Evolutionary conservation across 2,113 vertebrate species (phyloP).

Genomic region (Chaetops frenatus): DNA sequence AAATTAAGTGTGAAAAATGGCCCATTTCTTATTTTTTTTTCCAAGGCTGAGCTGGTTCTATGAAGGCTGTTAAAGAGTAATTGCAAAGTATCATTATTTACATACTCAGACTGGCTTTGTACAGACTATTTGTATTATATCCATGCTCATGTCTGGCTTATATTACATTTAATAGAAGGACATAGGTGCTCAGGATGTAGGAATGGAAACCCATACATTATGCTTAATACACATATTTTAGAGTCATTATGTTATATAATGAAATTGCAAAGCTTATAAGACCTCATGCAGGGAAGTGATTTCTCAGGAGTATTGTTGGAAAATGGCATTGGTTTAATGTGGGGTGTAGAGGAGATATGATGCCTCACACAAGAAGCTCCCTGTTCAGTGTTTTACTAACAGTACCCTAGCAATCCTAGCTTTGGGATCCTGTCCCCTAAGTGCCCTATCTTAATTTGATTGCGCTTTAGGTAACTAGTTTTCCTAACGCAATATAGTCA

Average conservation of each 20-base stretch:
- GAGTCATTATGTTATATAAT: neutral
- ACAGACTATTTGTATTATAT: neutral
- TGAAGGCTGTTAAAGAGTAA: neutral
- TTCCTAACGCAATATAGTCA: conserved; percentile 8
- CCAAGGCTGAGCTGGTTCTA: neutral
- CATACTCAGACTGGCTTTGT: neutral
- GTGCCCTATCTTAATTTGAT: conserved; percentile 46
- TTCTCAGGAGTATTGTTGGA: neutral
- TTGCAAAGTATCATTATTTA: neutral
- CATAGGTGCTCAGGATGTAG: neutral
- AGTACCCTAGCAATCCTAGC: neutral
- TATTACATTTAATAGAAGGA: neutral
- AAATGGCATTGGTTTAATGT: neutral
- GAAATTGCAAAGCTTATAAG: neutral
- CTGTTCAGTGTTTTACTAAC: neutral
- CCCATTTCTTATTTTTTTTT: neutral
- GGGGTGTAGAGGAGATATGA: neutral
- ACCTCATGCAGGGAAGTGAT: neutral
- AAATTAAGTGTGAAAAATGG: neutral
- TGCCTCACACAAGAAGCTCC: neutral
- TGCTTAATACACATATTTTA: neutral
- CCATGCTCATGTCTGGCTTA: neutral
- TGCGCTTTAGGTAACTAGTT: conserved; percentile 54
- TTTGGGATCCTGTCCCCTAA: conserved; percentile 10
- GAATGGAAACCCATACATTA: conserved; percentile 45